phyloP scores from a whole-genome alignment of 1,140 invertebrate species.

The Thaumatotibia leucotreta region DNA sequence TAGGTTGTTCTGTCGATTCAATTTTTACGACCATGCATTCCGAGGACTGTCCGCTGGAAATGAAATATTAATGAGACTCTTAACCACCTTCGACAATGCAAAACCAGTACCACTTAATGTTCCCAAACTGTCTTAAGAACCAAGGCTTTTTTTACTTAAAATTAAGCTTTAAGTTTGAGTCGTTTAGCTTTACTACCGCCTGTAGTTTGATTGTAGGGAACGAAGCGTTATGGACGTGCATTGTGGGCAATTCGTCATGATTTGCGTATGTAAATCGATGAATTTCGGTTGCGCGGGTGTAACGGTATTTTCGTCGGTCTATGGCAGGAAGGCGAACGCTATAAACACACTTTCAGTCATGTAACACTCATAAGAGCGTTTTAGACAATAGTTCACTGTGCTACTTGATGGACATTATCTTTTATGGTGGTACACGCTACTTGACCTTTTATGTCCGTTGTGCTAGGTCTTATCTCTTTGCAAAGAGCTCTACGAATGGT shows the following conservation, averaged over 20 bases:
- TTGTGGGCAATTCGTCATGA: conserved; percentile 69
- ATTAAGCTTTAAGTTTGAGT: conserved; percentile 24
- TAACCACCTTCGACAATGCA: conserved; percentile 22
- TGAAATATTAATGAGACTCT: conserved; percentile 27
- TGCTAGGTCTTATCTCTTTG: background rate
- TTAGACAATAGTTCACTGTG: background rate
- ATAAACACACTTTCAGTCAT: conserved; percentile 70
- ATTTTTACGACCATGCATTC: conserved; percentile 18
- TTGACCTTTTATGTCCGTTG: background rate
- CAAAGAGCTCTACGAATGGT: background rate
- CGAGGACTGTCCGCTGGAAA: conserved; percentile 17
- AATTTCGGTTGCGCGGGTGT: conserved; percentile 61
- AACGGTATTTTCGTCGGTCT: conserved; percentile 72
- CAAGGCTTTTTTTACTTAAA: conserved; percentile 19
- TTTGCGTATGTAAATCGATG: conserved; percentile 72
- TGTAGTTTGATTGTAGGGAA: conserved; percentile 17
- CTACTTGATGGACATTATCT: background rate
- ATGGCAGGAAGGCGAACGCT: conserved; percentile 69
- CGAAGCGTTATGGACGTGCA: conserved; percentile 48
- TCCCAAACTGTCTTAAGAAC: conserved; percentile 25
- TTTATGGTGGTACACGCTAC: background rate
- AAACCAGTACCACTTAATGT: conserved; percentile 6
- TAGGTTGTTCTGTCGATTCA: background rate
- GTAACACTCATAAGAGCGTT: conserved; percentile 20
- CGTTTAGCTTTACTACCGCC: conserved; percentile 25